phyloP scores from a whole-genome alignment of 1,140 invertebrate species.

The Prorops nasuta region DNA sequence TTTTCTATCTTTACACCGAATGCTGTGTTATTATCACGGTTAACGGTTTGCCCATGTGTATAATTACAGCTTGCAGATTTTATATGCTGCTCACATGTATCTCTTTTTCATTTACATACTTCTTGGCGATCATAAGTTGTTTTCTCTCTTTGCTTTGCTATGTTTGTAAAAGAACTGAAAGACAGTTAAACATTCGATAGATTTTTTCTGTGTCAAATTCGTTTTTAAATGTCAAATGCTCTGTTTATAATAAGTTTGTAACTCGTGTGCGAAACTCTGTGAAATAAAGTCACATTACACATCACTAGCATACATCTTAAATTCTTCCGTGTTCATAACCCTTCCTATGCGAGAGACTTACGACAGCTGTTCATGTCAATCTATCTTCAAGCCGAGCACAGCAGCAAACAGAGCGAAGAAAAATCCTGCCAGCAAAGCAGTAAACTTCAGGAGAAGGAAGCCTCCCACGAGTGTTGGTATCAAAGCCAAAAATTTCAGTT shows the following conservation, averaged over 20 bases:
- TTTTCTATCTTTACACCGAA: too few species aligned
- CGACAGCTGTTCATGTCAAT: slow-evolving; percentile 19
- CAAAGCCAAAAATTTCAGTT: slow-evolving; percentile 77
- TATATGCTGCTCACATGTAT: too few species aligned
- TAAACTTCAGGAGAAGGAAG: slow-evolving; percentile 69
- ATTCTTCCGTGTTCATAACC: not conserved
- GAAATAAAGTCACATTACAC: slow-evolving; percentile 38
- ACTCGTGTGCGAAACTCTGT: slow-evolving; percentile 19
- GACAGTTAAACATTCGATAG: too few species aligned
- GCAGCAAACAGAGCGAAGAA: slow-evolving; percentile 80
- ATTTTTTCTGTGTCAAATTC: too few species aligned
- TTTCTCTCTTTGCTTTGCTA: too few species aligned
- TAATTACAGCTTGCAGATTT: too few species aligned
- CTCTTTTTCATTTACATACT: too few species aligned
- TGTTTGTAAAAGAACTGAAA: too few species aligned
- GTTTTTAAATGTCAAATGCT: too few species aligned
- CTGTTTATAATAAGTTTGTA: slow-evolving; percentile 1
- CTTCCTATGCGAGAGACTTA: not conserved
- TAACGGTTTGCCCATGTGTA: too few species aligned
- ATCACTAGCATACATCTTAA: slow-evolving; percentile 15
- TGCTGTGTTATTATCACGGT: too few species aligned
- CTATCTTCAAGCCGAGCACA: slow-evolving; percentile 56
- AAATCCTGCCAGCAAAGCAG: slow-evolving; percentile 77
- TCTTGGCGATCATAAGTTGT: too few species aligned
- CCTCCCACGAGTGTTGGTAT: slow-evolving; percentile 74